Evolutionary conservation across 2,113 vertebrate species (phyloP).

Genomic region (Paramormyrops kingsleyae): DNA sequence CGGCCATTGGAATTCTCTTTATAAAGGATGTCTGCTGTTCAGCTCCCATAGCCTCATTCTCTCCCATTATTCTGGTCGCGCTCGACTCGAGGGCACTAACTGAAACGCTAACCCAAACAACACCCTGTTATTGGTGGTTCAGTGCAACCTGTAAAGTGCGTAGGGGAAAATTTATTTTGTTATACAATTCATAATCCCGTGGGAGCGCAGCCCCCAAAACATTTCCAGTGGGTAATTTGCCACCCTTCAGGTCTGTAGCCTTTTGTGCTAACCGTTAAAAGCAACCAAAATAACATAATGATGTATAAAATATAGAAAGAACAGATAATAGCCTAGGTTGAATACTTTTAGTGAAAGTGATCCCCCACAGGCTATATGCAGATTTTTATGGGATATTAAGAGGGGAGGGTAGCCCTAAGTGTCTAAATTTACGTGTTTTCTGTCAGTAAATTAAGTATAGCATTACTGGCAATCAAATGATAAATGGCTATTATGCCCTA

Average conservation of each 20-base stretch:
- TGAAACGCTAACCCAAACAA: not conserved
- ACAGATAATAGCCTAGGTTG: not conserved
- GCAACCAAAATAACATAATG: not conserved
- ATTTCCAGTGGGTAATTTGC: conserved; percentile 1
- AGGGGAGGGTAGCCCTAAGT: not conserved
- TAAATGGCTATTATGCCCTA: not conserved
- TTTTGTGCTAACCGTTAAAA: not conserved
- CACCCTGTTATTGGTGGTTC: not conserved
- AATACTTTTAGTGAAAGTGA: not conserved
- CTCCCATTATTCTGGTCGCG: not conserved
- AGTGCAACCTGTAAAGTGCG: not conserved
- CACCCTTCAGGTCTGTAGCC: not conserved
- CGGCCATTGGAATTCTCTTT: not conserved
- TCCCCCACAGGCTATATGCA: not conserved
- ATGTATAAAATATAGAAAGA: not conserved
- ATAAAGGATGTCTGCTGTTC: not conserved
- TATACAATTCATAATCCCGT: not conserved
- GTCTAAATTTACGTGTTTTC: not conserved
- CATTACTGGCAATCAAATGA: not conserved
- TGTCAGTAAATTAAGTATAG: not conserved
- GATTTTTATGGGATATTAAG: not conserved
- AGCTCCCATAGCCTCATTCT: not conserved
- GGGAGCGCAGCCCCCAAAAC: not conserved
- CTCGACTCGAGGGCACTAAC: not conserved
- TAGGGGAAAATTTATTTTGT: not conserved